Percentiles rank a stretch among this genome's conserved stretches.
Conservation (phyloP, 2,888 invertebrate species). For the Zygogramma bicolorata region DNA sequence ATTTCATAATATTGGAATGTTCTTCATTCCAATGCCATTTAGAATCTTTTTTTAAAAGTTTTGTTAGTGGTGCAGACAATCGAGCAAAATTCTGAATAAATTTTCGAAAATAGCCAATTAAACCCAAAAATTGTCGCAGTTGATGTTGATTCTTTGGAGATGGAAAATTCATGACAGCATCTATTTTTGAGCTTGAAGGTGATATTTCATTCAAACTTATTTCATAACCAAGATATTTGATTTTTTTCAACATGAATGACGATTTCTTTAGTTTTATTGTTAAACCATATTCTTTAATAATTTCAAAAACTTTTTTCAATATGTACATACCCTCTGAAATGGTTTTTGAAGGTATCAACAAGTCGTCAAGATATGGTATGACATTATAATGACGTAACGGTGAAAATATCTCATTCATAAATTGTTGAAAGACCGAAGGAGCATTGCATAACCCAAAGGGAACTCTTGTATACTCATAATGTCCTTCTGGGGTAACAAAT, state of each 20-base stretch:
- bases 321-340: not conserved
- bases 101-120: no score
- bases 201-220: not conserved
- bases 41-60: not conserved
- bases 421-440: conserved; percentile 34
- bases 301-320: not conserved
- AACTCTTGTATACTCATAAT: conserved; percentile 7
- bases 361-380: conserved; percentile 33
- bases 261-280: conserved; percentile 1
- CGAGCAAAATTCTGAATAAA: no score
- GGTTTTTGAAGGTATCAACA: conserved; percentile 24
- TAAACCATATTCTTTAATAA: conserved; percentile 2
- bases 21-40: not conserved
- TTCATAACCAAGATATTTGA: not conserved
- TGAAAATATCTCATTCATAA: conserved; percentile 35
- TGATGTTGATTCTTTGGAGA: not conserved
- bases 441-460: conserved; percentile 26
- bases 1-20: not conserved
- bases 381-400: conserved; percentile 13
- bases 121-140: not conserved
- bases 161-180: not conserved
- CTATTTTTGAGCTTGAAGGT: not conserved
- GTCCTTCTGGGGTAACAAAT: conserved; percentile 50
- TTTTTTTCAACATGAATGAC: not conserved
- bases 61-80: no score